These are phyloP conservation scores for Luscinia luscinia DNA, from an alignment of 2,797 vertebrate species.

Conservation along the genomic window DNA sequence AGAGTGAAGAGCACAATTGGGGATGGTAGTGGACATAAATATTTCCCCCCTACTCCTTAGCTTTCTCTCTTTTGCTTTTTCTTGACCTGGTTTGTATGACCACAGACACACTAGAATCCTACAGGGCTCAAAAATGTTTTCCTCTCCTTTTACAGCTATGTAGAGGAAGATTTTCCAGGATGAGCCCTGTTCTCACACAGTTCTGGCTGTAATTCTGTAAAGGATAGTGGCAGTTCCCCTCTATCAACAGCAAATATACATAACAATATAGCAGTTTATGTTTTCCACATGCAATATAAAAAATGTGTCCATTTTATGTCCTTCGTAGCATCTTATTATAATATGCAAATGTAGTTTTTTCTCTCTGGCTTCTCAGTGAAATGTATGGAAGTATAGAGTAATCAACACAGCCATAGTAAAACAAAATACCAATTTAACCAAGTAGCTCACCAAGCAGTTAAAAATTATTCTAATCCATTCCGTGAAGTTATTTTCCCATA, in stretches of 20 bases:
- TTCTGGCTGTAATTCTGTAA: background rate
- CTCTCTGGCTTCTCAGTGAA: too few relatives aligned
- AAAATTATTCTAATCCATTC: slow-evolving; percentile 38
- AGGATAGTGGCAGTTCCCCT: background rate
- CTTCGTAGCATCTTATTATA: too few relatives aligned
- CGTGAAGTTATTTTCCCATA: slow-evolving; percentile 20
- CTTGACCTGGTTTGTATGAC: background rate
- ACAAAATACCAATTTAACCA: background rate
- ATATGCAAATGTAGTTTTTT: too few relatives aligned
- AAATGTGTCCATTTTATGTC: too few relatives aligned
- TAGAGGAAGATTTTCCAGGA: background rate
- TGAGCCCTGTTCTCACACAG: background rate
- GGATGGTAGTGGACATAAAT: background rate
- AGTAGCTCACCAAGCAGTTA: background rate
- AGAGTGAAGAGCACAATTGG: rapidly evolving
- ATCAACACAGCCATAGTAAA: too few relatives aligned
- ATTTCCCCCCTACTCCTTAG: background rate
- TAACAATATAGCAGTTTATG: background rate
- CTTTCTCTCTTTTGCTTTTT: background rate
- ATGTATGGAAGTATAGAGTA: too few relatives aligned
- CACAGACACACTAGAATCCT: background rate
- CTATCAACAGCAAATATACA: background rate
- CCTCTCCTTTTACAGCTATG: background rate
- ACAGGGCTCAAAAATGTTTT: background rate
- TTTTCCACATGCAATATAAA: background rate